These are phyloP conservation scores for Cyanistes caeruleus DNA, from an alignment of 2,113 vertebrate species.

Conservation along the genomic window DNA sequence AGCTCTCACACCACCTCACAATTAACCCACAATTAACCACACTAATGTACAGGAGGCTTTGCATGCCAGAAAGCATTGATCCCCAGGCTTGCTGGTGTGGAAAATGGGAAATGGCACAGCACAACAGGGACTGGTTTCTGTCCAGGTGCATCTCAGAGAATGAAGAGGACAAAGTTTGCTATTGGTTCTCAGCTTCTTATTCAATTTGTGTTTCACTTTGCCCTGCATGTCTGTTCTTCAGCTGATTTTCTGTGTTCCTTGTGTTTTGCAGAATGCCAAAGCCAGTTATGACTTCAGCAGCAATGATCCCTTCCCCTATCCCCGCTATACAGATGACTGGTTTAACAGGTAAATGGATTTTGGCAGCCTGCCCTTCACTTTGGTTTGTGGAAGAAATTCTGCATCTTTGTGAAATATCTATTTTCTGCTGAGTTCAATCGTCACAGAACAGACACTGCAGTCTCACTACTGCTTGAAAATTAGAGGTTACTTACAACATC, in stretches of 20 bases:
- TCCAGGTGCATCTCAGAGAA: background rate
- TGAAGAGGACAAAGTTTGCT: background rate
- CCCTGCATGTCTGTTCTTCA: background rate
- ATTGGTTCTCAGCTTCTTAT: background rate
- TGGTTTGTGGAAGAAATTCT: background rate
- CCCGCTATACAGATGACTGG: conserved; percentile 98
- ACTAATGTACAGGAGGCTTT: background rate
- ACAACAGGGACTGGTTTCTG: background rate
- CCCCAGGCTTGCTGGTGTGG: background rate
- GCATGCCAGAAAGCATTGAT: background rate
- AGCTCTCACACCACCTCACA: background rate
- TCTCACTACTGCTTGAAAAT: background rate
- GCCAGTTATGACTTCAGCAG: conserved; percentile 99
- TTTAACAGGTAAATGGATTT: conserved; percentile 92
- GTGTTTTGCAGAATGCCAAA: conserved; percentile 92
- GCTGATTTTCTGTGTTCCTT: background rate
- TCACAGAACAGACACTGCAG: background rate
- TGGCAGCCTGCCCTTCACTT: background rate
- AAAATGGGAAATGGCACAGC: background rate
- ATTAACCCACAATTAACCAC: background rate
- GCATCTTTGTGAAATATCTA: background rate
- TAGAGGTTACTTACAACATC: background rate
- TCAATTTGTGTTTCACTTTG: background rate
- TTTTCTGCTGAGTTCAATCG: background rate
- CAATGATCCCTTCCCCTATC: conserved; percentile 96